A percentile compares a stretch with the other conserved stretches of the same genome.
phyloP scores from a whole-genome alignment of 1,140 invertebrate genomes.

The Euborellia annulipes region DNA sequence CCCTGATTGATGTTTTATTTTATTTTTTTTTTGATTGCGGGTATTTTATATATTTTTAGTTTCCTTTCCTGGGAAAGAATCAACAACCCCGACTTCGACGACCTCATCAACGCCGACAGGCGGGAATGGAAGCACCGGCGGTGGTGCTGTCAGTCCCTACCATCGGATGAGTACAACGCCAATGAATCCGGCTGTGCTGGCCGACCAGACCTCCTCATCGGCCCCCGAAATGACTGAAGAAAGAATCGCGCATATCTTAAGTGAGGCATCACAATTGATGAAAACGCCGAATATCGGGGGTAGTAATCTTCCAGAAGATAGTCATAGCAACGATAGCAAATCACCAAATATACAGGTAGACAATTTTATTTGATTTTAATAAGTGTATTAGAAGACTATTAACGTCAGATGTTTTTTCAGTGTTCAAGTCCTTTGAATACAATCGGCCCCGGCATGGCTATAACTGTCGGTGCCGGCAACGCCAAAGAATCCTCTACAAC shows the following conservation, averaged over 20 bases:
- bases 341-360: conserved; percentile 55
- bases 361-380: conserved; percentile 57
- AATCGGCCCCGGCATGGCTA: neutral
- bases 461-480: too few species aligned
- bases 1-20: too few species aligned
- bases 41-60: too few species aligned
- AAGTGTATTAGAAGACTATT: conserved; percentile 40
- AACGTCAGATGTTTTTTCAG: conserved; percentile 11
- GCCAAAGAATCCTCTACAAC: neutral
- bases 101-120: too few species aligned
- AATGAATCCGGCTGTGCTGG: too few species aligned
- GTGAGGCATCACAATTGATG: conserved; percentile 65
- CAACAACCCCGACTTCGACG: too few species aligned
- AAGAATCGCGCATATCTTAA: conserved; percentile 82
- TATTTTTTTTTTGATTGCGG: too few species aligned
- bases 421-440: neutral
- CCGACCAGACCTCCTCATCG: too few species aligned
- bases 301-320: conserved; percentile 36
- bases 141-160: too few species aligned
- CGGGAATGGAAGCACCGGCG: too few species aligned
- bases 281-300: conserved; percentile 33
- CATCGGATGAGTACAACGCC: too few species aligned
- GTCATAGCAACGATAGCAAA: conserved; percentile 60
- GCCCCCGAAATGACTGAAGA: conserved; percentile 60
- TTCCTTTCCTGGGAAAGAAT: too few species aligned